A percentile compares a stretch with the other conserved stretches of the same genome.
These are phyloP conservation scores for Synanthedon myopaeformis DNA, from an alignment of 2,888 invertebrate genomes.

Conservation along the genomic window DNA sequence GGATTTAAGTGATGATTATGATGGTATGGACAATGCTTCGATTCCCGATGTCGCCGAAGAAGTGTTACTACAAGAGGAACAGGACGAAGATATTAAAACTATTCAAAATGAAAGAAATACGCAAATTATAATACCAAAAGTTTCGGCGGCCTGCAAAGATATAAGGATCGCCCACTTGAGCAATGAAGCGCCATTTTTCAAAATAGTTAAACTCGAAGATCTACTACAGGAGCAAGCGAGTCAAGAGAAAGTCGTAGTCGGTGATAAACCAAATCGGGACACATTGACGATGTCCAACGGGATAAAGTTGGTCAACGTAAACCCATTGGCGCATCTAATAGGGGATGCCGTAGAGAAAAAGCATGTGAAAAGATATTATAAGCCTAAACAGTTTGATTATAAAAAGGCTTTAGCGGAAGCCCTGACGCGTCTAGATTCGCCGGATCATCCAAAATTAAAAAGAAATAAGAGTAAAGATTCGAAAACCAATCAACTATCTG, in stretches of 20 bases:
- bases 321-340: constrained; percentile 48
- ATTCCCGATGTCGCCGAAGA: constrained; percentile 55
- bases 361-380: constrained; percentile 28
- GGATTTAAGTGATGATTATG: constrained; percentile 7
- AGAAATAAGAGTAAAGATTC: neutral
- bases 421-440: constrained; percentile 22
- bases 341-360: constrained; percentile 25
- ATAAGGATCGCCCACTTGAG: constrained; percentile 41
- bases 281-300: constrained; percentile 33
- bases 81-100: constrained; percentile 18
- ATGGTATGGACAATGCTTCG: constrained; percentile 8
- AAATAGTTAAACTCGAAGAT: constrained; percentile 45
- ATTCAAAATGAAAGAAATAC: constrained; percentile 13
- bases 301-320: constrained; percentile 38
- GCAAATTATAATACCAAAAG: constrained; percentile 27
- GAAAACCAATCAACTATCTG: neutral
- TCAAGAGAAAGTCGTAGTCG: neutral
- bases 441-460: constrained; percentile 5
- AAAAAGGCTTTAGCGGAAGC: constrained; percentile 35
- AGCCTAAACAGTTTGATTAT: constrained; percentile 26
- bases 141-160: constrained; percentile 23
- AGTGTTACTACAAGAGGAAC: constrained; percentile 36
- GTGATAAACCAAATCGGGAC: neutral
- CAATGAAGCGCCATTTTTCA: constrained; percentile 44
- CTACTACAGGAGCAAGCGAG: constrained; percentile 11